These are phyloP conservation scores for Lamprologus lemairii DNA, from an alignment of 2,113 vertebrate genomes.

Conservation along the genomic window DNA sequence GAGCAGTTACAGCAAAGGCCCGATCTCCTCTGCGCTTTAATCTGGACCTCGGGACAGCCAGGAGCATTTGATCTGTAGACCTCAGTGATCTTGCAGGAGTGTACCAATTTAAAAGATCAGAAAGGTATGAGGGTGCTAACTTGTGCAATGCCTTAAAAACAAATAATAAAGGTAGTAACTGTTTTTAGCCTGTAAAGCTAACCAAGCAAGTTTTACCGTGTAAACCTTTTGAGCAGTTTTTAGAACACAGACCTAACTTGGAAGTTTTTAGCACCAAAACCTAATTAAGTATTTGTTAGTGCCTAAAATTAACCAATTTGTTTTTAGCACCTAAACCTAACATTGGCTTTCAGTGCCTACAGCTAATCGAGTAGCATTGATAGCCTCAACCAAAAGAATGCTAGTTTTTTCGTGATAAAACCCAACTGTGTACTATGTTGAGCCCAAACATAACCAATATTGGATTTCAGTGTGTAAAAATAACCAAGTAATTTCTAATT, in stretches of 20 bases:
- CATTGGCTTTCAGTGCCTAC: background rate
- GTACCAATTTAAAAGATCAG: background rate
- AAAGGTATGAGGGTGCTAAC: background rate
- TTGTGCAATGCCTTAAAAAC: background rate
- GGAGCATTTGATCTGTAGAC: fast-evolving
- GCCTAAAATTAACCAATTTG: background rate
- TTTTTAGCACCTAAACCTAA: background rate
- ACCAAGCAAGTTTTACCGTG: background rate
- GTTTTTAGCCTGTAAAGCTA: background rate
- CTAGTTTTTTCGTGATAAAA: background rate
- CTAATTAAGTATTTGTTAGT: background rate
- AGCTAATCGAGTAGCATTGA: background rate
- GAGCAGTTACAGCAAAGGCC: background rate
- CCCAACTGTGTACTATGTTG: background rate
- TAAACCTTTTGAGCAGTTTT: background rate
- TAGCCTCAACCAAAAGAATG: background rate
- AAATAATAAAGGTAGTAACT: background rate
- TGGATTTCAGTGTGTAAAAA: background rate
- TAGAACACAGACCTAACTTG: background rate
- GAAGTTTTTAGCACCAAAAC: background rate
- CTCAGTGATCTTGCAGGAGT: background rate
- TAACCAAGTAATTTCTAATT: background rate
- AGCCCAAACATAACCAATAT: background rate
- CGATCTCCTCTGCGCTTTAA: fast-evolving
- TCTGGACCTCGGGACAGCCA: background rate